Percentiles rank a stretch among this genome's conserved stretches.
Conservation (phyloP, 1,140 invertebrate genomes). For the Brachionus sp. region DNA sequence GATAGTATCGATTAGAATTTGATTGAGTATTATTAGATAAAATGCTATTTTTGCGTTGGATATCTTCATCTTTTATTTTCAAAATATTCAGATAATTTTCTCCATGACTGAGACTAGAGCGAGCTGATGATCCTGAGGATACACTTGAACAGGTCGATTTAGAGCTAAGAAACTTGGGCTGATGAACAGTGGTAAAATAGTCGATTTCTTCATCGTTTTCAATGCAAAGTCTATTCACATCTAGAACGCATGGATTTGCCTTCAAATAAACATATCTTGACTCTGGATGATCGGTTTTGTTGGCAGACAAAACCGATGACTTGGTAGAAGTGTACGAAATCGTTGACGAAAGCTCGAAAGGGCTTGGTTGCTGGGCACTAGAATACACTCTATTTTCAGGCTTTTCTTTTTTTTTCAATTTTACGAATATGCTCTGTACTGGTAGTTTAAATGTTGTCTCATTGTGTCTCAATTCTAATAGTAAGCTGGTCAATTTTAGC, state of each 20-base stretch:
- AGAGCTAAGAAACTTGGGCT: neutral
- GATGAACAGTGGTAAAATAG: slow-evolving; percentile 6
- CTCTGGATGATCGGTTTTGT: neutral
- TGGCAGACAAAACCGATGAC: neutral
- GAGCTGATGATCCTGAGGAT: neutral
- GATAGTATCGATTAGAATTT: slow-evolving; percentile 26
- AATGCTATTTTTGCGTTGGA: neutral
- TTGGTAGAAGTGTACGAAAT: slow-evolving; percentile 30
- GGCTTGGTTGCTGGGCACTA: neutral
- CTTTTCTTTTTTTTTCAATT: neutral
- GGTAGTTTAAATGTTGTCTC: neutral
- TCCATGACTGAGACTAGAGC: neutral
- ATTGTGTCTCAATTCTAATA: neutral
- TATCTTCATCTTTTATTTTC: neutral
- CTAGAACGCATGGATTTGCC: neutral
- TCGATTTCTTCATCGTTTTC: neutral
- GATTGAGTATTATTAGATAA: neutral
- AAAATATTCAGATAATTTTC: neutral
- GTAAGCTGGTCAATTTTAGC: neutral
- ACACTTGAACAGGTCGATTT: neutral
- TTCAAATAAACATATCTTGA: slow-evolving; percentile 18
- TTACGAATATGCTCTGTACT: neutral
- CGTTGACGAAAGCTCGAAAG: slow-evolving; percentile 13
- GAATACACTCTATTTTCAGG: neutral
- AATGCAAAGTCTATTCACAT: neutral